These are phyloP conservation scores for Parauchenoglanis ngamensis DNA, from an alignment of 2,797 vertebrate species.

Conservation along the genomic window DNA sequence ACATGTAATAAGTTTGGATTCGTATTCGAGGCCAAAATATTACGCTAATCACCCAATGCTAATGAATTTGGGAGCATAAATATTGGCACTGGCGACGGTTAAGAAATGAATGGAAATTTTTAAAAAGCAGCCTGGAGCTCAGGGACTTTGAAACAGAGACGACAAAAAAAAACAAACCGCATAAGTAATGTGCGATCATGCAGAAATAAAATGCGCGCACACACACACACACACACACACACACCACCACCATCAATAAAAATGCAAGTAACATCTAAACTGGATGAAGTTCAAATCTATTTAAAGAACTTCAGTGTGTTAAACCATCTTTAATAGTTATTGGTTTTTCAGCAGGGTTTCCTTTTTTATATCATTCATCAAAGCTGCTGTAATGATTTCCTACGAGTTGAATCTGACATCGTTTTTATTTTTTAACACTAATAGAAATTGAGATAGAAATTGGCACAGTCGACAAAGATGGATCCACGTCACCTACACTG, in stretches of 20 bases:
- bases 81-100: slow-evolving; percentile 72
- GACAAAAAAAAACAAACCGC: slow-evolving; percentile 30
- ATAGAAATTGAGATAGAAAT: neutral
- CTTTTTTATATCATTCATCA: neutral
- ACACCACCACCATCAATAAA: neutral
- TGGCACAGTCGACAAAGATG: neutral
- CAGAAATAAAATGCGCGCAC: slow-evolving; percentile 57
- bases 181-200: slow-evolving; percentile 45
- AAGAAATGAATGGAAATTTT: slow-evolving; percentile 67
- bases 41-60: slow-evolving; percentile 69
- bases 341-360: too few species aligned
- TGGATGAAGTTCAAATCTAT: slow-evolving; percentile 4
- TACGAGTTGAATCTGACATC: neutral
- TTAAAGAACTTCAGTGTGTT: neutral
- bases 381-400: neutral
- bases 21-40: slow-evolving; percentile 72
- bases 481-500: neutral
- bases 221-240: slow-evolving; percentile 42
- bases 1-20: slow-evolving; percentile 68
- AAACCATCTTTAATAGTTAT: too few species aligned
- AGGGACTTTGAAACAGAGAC: slow-evolving; percentile 57
- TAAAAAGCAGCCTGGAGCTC: slow-evolving; percentile 65
- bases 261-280: neutral
- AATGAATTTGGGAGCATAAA: slow-evolving; percentile 75
- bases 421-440: neutral